A percentile compares a stretch with the other conserved stretches of the same genome.
These are phyloP conservation scores for Salarias fasciatus DNA, from an alignment of 2,797 vertebrate species.

Conservation along the genomic window DNA sequence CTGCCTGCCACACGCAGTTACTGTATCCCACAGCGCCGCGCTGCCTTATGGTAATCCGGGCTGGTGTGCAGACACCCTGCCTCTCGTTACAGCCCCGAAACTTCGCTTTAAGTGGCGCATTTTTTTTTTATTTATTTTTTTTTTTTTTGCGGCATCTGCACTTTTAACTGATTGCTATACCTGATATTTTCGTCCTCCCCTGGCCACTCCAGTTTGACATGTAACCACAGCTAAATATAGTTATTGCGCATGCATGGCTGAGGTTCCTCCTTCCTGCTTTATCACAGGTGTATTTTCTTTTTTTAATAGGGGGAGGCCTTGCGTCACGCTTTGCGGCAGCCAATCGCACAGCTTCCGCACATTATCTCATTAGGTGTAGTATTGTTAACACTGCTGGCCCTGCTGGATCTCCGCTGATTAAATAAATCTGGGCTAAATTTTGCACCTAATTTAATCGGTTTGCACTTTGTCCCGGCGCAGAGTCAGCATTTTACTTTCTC, in stretches of 20 bases:
- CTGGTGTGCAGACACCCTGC: background rate
- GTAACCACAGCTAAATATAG: background rate
- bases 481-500: background rate
- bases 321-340: slow-evolving; percentile 25
- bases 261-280: background rate
- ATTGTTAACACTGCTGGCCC: background rate
- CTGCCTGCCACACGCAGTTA: slow-evolving; percentile 58
- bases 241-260: slow-evolving; percentile 14
- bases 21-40: slow-evolving; percentile 46
- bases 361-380: background rate
- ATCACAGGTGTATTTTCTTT: slow-evolving; percentile 42
- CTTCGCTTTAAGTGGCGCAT: background rate
- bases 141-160: background rate
- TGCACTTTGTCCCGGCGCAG: slow-evolving; percentile 7
- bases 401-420: slow-evolving; percentile 9
- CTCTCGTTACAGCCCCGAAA: too few relatives aligned
- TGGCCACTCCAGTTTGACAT: background rate
- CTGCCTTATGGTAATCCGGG: slow-evolving; percentile 16
- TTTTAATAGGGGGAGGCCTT: slow-evolving; percentile 5
- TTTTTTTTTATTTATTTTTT: background rate
- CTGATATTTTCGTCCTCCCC: background rate
- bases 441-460: slow-evolving; percentile 18
- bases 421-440: slow-evolving; percentile 1
- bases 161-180: too few relatives aligned
- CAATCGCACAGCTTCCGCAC: slow-evolving; percentile 33